phyloP scores from a whole-genome alignment of 2,113 vertebrate species.

The Talpa occidentalis region DNA sequence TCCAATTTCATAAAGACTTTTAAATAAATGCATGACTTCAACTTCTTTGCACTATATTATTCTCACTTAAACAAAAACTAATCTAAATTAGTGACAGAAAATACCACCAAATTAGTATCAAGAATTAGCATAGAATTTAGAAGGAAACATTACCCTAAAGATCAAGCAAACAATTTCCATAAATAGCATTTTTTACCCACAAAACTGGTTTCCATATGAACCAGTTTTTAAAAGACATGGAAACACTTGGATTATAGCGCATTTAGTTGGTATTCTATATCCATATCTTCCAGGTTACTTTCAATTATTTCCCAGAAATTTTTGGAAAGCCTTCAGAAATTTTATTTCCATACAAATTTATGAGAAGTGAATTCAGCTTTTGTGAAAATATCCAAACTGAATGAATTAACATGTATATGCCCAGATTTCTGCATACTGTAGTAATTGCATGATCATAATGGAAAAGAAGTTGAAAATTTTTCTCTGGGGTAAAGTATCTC shows the following conservation, averaged over 20 bases:
- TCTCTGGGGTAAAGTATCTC: background rate
- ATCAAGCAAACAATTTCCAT: background rate
- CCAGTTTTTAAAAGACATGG: background rate
- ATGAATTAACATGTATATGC: background rate
- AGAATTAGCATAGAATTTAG: conserved; percentile 12
- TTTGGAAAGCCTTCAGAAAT: background rate
- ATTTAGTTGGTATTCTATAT: background rate
- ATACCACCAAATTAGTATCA: background rate
- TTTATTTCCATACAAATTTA: background rate
- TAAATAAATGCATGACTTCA: background rate
- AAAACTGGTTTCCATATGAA: background rate
- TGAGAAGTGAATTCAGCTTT: conserved; percentile 39
- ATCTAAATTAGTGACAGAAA: background rate
- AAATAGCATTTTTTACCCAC: background rate
- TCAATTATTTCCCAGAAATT: conserved; percentile 19
- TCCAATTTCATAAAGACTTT: conserved; percentile 4
- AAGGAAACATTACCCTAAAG: background rate
- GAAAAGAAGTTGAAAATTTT: background rate
- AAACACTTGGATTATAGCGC: background rate
- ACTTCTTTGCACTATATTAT: background rate
- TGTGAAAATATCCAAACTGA: conserved; percentile 33
- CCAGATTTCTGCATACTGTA: background rate
- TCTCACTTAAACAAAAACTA: background rate
- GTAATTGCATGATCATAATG: background rate
- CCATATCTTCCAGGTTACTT: background rate